Evolutionary conservation across 2,888 invertebrate genomes (phyloP), one percentile per base, ranked within the genome.

Genomic region (Melieria picta): DNA sequence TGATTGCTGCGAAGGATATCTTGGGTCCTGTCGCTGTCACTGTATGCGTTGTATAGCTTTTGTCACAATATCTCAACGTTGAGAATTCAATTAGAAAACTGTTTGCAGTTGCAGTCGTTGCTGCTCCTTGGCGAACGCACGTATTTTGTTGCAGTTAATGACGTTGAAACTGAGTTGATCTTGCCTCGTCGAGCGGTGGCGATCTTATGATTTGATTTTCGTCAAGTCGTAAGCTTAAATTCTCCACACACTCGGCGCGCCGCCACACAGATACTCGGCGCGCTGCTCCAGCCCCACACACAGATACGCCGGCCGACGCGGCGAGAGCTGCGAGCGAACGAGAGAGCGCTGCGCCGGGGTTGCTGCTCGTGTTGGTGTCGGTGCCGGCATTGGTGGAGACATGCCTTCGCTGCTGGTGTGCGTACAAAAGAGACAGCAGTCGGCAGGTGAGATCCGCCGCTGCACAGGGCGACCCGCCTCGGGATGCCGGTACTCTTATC

Each of bases 201-300:
- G 86, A 83, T 84, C 82, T 83, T 86, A 83, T 87, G 86, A 85
- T 81, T 81, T 82, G 83, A 83, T 84, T 81, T 84, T 82, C 82
- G 79, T 81, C 78, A 80, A 80, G 82, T 81, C 85, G 82, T 80
- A 84, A 86, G 85, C 83, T 87, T 85, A 83, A 84, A 83, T 84
- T 79, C 81, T 81, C 78, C 78, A 72, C 69, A 74, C 69, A 65
- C 62, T 47, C 62, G 63, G 62, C 56, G 7, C 43, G 62, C 69
- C 48, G 69, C n/a, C 42, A 48, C 13, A 30, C 30, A 30, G 30
- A 30, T 56, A 63, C 47, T n/a, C 9, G 42, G 52, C 42, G 10
- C 67, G 80, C 81, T 80, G 82, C 79, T 80, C 75, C 66, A 73
- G 78, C 74, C 75, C 78, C 75, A 78, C 78, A 76, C 16, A 60